Conservation (phyloP, 2,888 invertebrate genomes). For the Rhagium mordax region DNA sequence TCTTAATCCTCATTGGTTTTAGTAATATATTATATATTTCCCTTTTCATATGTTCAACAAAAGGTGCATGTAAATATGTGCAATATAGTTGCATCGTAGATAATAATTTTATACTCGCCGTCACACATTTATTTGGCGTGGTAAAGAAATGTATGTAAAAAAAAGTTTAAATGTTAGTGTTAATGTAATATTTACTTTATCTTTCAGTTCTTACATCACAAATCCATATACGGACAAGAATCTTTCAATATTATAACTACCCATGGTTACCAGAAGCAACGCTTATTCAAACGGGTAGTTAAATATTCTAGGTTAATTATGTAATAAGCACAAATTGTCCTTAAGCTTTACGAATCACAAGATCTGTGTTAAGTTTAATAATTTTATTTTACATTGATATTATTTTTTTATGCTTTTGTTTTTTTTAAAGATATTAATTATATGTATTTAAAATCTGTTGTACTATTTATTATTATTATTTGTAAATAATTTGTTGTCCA, state of each 20-base stretch:
- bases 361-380: conserved; percentile 49
- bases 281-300: conserved; percentile 34
- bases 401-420: conserved; percentile 46
- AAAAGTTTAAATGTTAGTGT: too few relatives aligned
- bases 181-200: conserved; percentile 19
- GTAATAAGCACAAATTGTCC: conserved; percentile 46
- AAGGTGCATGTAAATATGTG: too few relatives aligned
- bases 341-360: conserved; percentile 47
- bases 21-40: too few relatives aligned
- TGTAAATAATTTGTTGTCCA: conserved; percentile 44
- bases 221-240: conserved; percentile 79
- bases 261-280: conserved; percentile 49
- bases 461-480: conserved; percentile 44
- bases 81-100: too few relatives aligned
- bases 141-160: too few relatives aligned
- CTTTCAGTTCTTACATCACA: conserved; percentile 78
- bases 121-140: too few relatives aligned
- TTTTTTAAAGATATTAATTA: conserved; percentile 32
- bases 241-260: conserved; percentile 74
- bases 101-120: too few relatives aligned
- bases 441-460: conserved; percentile 35
- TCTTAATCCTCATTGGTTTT: too few relatives aligned
- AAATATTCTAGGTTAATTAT: conserved; percentile 29
- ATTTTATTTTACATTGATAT: conserved; percentile 47
- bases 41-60: too few relatives aligned